Evolutionary conservation across 2,888 invertebrate genomes (phyloP), one percentile per base, ranked within the genome.

Genomic region (Invenusta paracnida): DNA sequence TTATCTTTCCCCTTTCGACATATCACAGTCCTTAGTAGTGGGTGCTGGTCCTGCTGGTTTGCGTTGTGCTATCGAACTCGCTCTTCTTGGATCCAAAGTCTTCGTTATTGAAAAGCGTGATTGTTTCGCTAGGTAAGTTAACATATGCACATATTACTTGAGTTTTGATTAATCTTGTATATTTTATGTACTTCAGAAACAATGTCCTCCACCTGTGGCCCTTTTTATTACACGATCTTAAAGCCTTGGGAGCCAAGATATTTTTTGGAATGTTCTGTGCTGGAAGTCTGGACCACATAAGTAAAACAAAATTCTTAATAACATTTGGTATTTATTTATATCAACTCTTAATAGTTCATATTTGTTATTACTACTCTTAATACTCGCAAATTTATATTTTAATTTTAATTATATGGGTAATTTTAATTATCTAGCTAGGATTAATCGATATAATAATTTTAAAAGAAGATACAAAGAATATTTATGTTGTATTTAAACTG

Each of bases 181-280:
- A 73, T 23, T 73, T 11, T 48, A 48, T 48, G 48, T 17, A 48
- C 17, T 73, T 73, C 73, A 84, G 84, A 67, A 98, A 99, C 93
- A 99, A 99, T 92, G 98, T 99, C 29, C 94, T 98, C 82, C 98
- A 98, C 91, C 93, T 99, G 88, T 99, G 98, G 98, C 97, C 98
- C 83, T 98, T 96, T 92, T 96, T 98, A 81, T 98, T 99, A 87
- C 95, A 96, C 89, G 98, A 99, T 92, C 93, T 99, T 88, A 94
- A 95, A 86, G 94, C 94, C 88, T 93, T 98, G 30, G 98, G 97
- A 27, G 98, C 97, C 27, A 99, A 99, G 92, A 97, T 97, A 91
- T 98, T 99, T 93, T 98, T 96, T 91, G 98, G 98, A 23, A 97
- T 97, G 92, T 99, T 99, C 92, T 98, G 98, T 92, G 97, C 98